Evolutionary conservation across 2,888 invertebrate genomes (phyloP), one percentile per base, ranked within the genome.

Genomic region (Gisinianus flammeolus): DNA sequence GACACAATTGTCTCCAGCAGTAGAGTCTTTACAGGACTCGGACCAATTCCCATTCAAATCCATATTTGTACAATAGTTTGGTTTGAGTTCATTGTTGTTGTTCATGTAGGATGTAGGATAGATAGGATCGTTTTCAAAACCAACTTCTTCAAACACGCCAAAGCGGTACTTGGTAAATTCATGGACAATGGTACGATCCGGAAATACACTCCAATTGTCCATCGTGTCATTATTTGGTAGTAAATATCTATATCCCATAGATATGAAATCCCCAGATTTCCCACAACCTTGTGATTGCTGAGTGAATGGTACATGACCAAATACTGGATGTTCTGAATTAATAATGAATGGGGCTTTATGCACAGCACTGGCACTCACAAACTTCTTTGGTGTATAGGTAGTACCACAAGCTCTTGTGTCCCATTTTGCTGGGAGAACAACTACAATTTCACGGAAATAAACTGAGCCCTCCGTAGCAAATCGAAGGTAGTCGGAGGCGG

Each of bases 141-240:
- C 91, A 79, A 90, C 89, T 86, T 92, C 92, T 83, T 91, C 91
- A 86, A 91, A 92, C 3, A 92, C 89, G 2, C 92, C 92, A 87
- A 91, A 92, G 0, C 91, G 89, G 85, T 90, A 91, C 87, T 91
- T 91, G 4, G 90, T 90, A 89, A 91, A 92, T 84, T 92, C 90
- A 83, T 90, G 90, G 0, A 91, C 88, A 52, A 82, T 75, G 28
- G 80, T 78, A 31, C 80, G 83, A 12, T 82, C 82, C 79, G 81
- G 62, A 76, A 52, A 80, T 30, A 28, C 66, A 33, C 22, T 33
- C 30, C 12, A 24, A 24, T 19, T 56, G 19, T 58, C 69, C 6
- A 22, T 6, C 0, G 81, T 80, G 54, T 83, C 81, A 79, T 83
- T 84, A 71, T 80, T 77, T 66, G 80, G 82, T 58, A 83, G 67